Percentiles rank a stretch among this genome's conserved stretches.
phyloP scores from a whole-genome alignment of 1,140 invertebrate genomes.

The Phymastichus coffea region DNA sequence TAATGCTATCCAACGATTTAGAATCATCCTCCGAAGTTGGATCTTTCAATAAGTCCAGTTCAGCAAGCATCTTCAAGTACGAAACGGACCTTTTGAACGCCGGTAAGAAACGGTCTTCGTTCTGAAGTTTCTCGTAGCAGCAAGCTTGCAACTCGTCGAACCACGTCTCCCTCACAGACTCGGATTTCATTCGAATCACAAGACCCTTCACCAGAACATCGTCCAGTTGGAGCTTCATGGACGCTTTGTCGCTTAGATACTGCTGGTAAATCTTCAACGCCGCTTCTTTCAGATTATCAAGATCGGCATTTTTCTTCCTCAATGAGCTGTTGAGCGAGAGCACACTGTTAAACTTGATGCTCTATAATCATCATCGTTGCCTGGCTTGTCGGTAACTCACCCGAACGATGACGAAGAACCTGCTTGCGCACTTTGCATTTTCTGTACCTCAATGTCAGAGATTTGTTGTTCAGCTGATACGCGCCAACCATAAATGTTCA shows the following conservation, averaged over 20 bases:
- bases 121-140: conserved; percentile 68
- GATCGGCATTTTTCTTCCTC: conserved; percentile 45
- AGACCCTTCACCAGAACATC: conserved; percentile 66
- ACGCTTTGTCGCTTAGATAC: conserved; percentile 76
- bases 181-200: conserved; percentile 65
- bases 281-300: conserved; percentile 70
- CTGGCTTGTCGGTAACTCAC: too few relatives aligned
- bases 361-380: too few relatives aligned
- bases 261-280: conserved; percentile 81
- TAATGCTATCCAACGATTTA: conserved; percentile 57
- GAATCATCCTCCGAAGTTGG: conserved; percentile 59
- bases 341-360: conserved; percentile 17
- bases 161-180: conserved; percentile 68
- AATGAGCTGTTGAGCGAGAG: conserved; percentile 33
- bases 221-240: conserved; percentile 67
- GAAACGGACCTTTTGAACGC: conserved; percentile 68
- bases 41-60: conserved; percentile 72
- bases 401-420: neutral
- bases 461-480: conserved; percentile 77
- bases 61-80: conserved; percentile 74
- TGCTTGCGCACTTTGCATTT: conserved; percentile 47
- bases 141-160: conserved; percentile 83
- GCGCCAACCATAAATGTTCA: conserved; percentile 82
- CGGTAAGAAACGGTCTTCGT: conserved; percentile 68
- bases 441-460: conserved; percentile 62